Base-by-base conservation (phyloP, 2,113 vertebrate genomes). In the Collichthys lucidus region DNA sequence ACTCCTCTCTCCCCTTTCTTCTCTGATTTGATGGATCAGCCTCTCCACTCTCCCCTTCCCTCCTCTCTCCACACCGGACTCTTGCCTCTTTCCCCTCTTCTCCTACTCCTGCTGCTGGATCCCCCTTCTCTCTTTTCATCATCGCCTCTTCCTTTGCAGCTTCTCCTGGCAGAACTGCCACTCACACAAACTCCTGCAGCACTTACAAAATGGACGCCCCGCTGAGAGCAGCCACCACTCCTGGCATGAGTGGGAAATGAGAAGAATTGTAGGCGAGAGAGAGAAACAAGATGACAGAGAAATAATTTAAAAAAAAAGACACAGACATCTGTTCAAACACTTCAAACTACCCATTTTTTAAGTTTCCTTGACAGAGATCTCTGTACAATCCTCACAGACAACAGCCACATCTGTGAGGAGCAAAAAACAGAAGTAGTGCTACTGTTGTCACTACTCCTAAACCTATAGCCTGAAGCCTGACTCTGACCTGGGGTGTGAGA, bases 171-270 rank as follows among this genome's bases (percentile, higher is more conserved):
- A 72, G 70, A 71, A n/a, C 76, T 67, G 88, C 80, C 71, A 78
- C 84, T 87, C 55, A 40, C 44, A 85, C 74, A 68, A 84, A 82
- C 85, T 90, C 89, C 80, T 80, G 78, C 71, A 75, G 84, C 86
- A 88, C 80, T 84, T 88, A 87, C 75, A 91, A 90, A 91, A 90
- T 78, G 77, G 79, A 82, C 46, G 46, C 69, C 92, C 90, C 76
- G 80, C 88, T 89, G 90, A 84, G 86, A 82, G 74, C 86, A 77
- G 87, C 74, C 74, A 80, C 63, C 69, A 74, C 83, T 86, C 72
- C 69, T 88, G 87, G 80, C 75, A 76, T 42, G 73, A 87, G 83
- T 71, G 84, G 83, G 60, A 77, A 75, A 82, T 85, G 80, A 90
- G 74, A 77, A 82, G 84, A 74, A 50, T 63, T 35, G 77, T 60